These are phyloP conservation scores for Eupithecia abbreviata DNA, from an alignment of 2,888 invertebrate genomes.

Conservation along the genomic window DNA sequence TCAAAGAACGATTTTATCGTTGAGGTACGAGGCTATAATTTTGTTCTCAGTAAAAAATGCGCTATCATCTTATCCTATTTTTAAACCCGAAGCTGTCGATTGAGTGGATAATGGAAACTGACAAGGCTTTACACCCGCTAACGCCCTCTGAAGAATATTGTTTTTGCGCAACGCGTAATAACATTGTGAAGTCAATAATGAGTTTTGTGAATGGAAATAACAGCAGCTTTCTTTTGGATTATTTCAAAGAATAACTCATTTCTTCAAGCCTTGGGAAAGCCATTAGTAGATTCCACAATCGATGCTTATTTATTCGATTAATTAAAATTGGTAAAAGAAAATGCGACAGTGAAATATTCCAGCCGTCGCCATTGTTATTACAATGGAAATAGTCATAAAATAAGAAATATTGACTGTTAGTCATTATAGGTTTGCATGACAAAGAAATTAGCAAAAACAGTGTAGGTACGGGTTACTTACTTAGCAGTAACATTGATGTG, in stretches of 20 bases:
- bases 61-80: constrained; percentile 15
- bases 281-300: constrained; percentile 36
- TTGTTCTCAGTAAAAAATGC: background rate
- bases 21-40: background rate
- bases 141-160: constrained; percentile 48
- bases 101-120: constrained; percentile 46
- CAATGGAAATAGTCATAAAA: constrained; percentile 23
- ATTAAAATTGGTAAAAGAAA: constrained; percentile 28
- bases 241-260: constrained; percentile 35
- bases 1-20: background rate
- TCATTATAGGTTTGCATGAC: background rate
- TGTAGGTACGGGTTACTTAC: constrained; percentile 81
- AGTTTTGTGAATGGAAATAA: constrained; percentile 57
- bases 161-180: constrained; percentile 54
- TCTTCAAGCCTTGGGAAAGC: constrained; percentile 53
- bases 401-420: background rate
- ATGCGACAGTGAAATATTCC: constrained; percentile 21
- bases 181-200: constrained; percentile 54
- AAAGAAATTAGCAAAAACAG: background rate
- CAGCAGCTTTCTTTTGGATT: constrained; percentile 56
- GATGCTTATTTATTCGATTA: constrained; percentile 35
- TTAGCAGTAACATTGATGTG: constrained; percentile 91
- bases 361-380: constrained; percentile 9
- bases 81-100: constrained; percentile 20
- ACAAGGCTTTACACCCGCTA: constrained; percentile 45